A percentile compares a stretch with the other conserved stretches of the same genome.
Evolutionary conservation across 2,113 vertebrate species (phyloP).

Genomic region (Polyodon spathula): DNA sequence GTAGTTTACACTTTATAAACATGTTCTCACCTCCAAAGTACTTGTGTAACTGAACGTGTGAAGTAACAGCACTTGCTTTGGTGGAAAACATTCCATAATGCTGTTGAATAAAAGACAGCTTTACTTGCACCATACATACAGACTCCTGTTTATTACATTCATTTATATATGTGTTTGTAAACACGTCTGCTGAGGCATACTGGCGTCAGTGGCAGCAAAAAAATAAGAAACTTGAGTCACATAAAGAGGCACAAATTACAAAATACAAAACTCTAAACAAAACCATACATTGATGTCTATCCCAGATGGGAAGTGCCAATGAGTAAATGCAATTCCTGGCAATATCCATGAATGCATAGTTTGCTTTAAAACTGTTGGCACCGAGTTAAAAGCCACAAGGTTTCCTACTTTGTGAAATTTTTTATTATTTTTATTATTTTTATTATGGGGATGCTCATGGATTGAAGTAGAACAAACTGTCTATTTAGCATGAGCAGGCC

Average conservation of each 20-base stretch:
- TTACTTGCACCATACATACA: background rate
- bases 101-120: background rate
- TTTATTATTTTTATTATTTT: too few species aligned
- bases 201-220: background rate
- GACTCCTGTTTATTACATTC: background rate
- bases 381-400: too few species aligned
- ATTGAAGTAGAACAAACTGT: too few species aligned
- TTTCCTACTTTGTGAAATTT: too few species aligned
- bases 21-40: background rate
- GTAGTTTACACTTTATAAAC: background rate
- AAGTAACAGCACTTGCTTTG: background rate
- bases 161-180: background rate
- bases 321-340: too few species aligned
- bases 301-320: too few species aligned
- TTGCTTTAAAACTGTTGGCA: too few species aligned
- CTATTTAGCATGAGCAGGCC: too few species aligned
- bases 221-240: background rate
- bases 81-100: background rate
- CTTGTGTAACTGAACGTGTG: background rate
- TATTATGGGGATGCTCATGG: too few species aligned
- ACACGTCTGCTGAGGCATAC: background rate
- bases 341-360: too few species aligned
- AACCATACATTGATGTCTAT: background rate
- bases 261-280: background rate
- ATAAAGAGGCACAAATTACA: background rate